Conservation (phyloP, 2,113 vertebrate genomes). For the Hippocampus comes region DNA sequence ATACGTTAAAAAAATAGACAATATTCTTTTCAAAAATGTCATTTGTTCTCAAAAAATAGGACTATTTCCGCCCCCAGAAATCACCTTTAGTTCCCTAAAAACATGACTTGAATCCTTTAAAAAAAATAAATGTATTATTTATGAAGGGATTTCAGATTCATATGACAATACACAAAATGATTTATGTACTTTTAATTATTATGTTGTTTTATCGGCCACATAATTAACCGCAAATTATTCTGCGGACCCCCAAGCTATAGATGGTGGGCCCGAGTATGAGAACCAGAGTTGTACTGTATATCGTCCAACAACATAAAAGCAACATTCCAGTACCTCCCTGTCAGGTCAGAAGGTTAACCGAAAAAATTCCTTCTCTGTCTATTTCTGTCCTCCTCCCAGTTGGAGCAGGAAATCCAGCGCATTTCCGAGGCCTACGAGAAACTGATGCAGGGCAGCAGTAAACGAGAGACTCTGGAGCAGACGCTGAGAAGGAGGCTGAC, state of each 20-base stretch:
- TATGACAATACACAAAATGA: too few relatives aligned
- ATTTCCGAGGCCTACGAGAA: constrained; percentile 95
- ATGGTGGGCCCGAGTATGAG: neutral
- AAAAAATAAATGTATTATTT: too few relatives aligned
- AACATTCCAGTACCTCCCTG: constrained; percentile 49
- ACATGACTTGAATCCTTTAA: too few relatives aligned
- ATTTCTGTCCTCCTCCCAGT: constrained; percentile 63
- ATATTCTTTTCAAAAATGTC: neutral
- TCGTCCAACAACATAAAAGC: constrained; percentile 43
- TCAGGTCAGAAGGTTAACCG: constrained; percentile 54
- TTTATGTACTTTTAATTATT: too few relatives aligned
- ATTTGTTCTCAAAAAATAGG: too few relatives aligned
- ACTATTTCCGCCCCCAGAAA: too few relatives aligned
- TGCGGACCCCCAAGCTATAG: neutral
- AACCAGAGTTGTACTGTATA: constrained; percentile 22
- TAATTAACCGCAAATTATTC: constrained; percentile 1
- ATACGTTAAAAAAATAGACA: neutral
- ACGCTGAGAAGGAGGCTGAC: constrained; percentile 91
- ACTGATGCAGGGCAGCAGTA: constrained; percentile 87
- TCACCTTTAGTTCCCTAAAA: too few relatives aligned
- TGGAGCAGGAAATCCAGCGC: constrained; percentile 93
- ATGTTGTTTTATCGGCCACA: neutral
- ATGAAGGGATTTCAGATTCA: too few relatives aligned
- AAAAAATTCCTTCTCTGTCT: constrained; percentile 26
- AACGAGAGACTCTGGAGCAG: constrained; percentile 91